Evolutionary conservation across 1,140 invertebrate genomes (phyloP).

Genomic region (Harlomillsia oculata): DNA sequence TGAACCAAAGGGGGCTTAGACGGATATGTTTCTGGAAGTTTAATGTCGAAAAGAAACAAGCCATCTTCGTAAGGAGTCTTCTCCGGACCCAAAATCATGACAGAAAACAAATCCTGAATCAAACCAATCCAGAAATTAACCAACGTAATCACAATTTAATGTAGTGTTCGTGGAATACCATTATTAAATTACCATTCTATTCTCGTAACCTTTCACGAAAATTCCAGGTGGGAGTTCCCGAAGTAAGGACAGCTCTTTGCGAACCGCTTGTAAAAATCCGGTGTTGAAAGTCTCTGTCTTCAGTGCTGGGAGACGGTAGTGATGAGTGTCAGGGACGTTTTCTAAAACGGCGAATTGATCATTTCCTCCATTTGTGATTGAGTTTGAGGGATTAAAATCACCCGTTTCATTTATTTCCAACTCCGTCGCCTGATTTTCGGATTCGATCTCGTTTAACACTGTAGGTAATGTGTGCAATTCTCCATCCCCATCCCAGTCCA

Average conservation of each 20-base stretch:
- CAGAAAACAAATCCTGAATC: conserved; percentile 74
- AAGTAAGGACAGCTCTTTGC: conserved; percentile 72
- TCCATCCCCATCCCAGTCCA: conserved; percentile 15
- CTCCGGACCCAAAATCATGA: conserved; percentile 81
- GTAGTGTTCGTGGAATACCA: too few species aligned
- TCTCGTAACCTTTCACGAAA: conserved; percentile 75
- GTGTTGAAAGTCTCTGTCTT: conserved; percentile 72
- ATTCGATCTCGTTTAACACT: background rate
- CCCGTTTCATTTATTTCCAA: conserved; percentile 1
- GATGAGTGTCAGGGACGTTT: conserved; percentile 63
- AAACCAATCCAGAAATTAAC: too few species aligned
- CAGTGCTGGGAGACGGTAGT: conserved; percentile 64
- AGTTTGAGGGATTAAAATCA: too few species aligned
- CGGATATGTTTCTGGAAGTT: conserved; percentile 80
- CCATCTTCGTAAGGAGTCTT: conserved; percentile 91
- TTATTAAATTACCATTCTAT: conserved; percentile 75
- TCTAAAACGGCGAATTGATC: conserved; percentile 57
- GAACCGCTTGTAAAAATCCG: conserved; percentile 66
- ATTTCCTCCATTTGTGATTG: too few species aligned
- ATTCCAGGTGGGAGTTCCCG: conserved; percentile 74
- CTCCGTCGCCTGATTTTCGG: background rate
- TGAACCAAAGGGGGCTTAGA: conserved; percentile 74
- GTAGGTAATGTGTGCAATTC: conserved; percentile 7
- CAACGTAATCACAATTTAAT: too few species aligned
- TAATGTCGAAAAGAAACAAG: conserved; percentile 88